Percentiles rank a stretch among this genome's conserved stretches.
Conservation (phyloP, 2,888 invertebrate genomes). For the Spisula solida region DNA sequence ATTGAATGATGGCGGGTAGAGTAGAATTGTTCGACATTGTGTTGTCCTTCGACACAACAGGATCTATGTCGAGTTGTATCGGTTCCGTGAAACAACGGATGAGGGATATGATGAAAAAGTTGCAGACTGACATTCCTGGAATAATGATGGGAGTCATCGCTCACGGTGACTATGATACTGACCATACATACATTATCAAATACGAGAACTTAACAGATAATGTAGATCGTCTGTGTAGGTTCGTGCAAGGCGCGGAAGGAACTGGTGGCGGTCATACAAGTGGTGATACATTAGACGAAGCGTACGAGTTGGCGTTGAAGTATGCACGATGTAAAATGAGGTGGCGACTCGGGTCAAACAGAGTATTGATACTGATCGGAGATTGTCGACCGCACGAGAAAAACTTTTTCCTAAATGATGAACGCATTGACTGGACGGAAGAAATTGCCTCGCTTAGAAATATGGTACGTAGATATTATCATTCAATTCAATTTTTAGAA, state of each 20-base stretch:
- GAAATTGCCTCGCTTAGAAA: slow-evolving; percentile 32
- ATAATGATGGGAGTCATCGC: slow-evolving; percentile 40
- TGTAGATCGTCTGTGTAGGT: slow-evolving; percentile 34
- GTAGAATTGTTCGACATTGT: slow-evolving; percentile 46
- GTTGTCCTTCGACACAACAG: slow-evolving; percentile 60
- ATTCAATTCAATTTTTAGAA: too few relatives aligned
- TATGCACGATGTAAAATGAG: slow-evolving; percentile 33
- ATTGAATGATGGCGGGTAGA: slow-evolving; percentile 15
- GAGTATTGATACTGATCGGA: slow-evolving; percentile 49
- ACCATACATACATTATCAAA: slow-evolving; percentile 29
- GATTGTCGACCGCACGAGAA: slow-evolving; percentile 52
- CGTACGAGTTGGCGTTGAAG: slow-evolving; percentile 45
- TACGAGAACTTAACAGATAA: slow-evolving; percentile 49
- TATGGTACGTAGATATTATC: slow-evolving; percentile 22
- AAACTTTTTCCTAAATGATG: slow-evolving; percentile 31
- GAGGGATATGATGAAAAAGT: slow-evolving; percentile 50
- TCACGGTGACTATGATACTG: slow-evolving; percentile 45
- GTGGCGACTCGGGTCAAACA: slow-evolving; percentile 35
- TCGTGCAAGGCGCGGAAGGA: slow-evolving; percentile 33
- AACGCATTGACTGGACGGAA: slow-evolving; percentile 40
- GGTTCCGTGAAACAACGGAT: slow-evolving; percentile 35
- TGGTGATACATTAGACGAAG: slow-evolving; percentile 46
- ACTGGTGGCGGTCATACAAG: background rate
- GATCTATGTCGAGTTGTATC: slow-evolving; percentile 50
- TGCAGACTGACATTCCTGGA: slow-evolving; percentile 52